phyloP scores from a whole-genome alignment of 2,888 invertebrate species.

The Drosophila subsilvestris region DNA sequence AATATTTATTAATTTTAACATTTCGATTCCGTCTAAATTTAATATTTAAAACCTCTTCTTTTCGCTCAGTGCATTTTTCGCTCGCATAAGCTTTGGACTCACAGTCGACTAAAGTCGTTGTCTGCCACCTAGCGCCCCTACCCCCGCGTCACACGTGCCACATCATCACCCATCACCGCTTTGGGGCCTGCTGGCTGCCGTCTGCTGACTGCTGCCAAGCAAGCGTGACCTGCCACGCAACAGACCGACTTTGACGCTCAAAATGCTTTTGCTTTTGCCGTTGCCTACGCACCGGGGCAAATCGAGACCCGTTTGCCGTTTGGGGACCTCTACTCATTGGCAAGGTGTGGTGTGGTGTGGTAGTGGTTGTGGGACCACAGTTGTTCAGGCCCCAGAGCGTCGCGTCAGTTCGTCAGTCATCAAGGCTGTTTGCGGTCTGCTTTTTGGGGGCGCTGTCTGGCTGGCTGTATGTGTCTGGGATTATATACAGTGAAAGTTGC shows the following conservation, averaged over 20 bases:
- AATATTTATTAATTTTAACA: too few species aligned
- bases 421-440: conserved; percentile 53
- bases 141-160: conserved; percentile 20
- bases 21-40: too few species aligned
- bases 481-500: conserved; percentile 10
- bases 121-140: conserved; percentile 29
- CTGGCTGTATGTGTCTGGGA: conserved; percentile 34
- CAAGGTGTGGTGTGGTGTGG: not conserved
- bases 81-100: conserved; percentile 43
- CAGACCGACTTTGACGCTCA: conserved; percentile 55
- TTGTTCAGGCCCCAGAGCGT: conserved; percentile 19
- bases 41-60: not conserved
- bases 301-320: not conserved
- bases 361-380: not conserved
- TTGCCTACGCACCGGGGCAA: conserved; percentile 40
- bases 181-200: not conserved
- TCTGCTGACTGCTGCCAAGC: conserved; percentile 33
- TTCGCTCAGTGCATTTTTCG: not conserved
- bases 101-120: conserved; percentile 47
- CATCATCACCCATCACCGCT: conserved; percentile 3
- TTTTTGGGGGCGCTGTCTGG: conserved; percentile 41
- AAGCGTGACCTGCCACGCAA: conserved; percentile 63
- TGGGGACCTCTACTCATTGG: conserved; percentile 4
- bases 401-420: conserved; percentile 44
- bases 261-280: conserved; percentile 43